Evolutionary conservation across 2,888 invertebrate genomes (phyloP), one percentile per base, ranked within the genome.

Genomic region (Mechanitis mazaeus): DNA sequence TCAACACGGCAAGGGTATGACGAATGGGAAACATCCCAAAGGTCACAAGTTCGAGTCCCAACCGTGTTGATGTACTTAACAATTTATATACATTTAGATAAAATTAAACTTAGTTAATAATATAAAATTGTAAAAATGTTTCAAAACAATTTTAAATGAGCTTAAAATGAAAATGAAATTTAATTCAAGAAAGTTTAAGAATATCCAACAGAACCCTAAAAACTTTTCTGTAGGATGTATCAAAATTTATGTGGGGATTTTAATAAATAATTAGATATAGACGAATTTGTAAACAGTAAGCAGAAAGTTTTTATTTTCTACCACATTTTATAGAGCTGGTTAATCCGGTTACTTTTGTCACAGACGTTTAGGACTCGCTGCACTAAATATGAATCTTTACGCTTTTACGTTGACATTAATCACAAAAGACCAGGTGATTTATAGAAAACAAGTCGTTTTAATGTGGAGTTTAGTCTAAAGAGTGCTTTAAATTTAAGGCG

Each of bases 371-470:
- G 74, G 71, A 62, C 47, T 59, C 71, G 75, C 78, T 82, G 81
- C 79, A 88, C 88, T 87, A 86, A 89, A 88, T 90, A 88, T 84
- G 80, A 84, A 83, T 83, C 80, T 88, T 87, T 84, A 86, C 81
- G 80, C 75, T 82, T 82, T 80, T 71, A 81, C 82, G 75, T 77
- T 85, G 87, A 88, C 89, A 83, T 88, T 87, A 85, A 90, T 87
- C 84, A 88, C 86, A 84, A 87, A 87, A 87, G 82, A 80, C 76
- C 76, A 65, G 60, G 72, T 87, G 88, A 90, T 89, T 87, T 88
- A 90, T 86, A 71, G 66, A 74, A 77, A 77, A 76, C 78, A 78
- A 67, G 64, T 60, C 75, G 75, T 75, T 80, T 79, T 77, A 75
- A 75, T 76, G 78, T 78, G 73, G 75, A 77, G 76, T 80, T 79